Percentiles rank a stretch among this genome's conserved stretches.
Evolutionary conservation across 1,140 invertebrate genomes (phyloP).

Genomic region (Hyposmocoma kahamanoa): DNA sequence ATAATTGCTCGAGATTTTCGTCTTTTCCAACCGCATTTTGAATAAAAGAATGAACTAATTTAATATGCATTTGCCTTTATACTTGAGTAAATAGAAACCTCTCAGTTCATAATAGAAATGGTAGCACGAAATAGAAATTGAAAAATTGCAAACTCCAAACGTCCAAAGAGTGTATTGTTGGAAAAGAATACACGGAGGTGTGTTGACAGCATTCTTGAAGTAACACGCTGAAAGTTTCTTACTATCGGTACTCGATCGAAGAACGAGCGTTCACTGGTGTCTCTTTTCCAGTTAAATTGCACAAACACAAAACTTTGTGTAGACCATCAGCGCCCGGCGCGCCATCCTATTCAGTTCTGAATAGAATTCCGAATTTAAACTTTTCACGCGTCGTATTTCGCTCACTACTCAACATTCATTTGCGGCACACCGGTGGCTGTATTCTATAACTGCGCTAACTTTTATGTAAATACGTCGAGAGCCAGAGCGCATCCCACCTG

Average conservation of each 20-base stretch:
- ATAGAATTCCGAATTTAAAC: constrained; percentile 4
- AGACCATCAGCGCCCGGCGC: constrained; percentile 3
- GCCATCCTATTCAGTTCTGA: neutral
- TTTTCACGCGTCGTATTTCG: constrained; percentile 4
- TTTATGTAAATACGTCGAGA: constrained; percentile 31
- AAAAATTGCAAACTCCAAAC: too few species aligned
- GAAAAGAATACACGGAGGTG: too few species aligned
- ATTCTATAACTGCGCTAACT: constrained; percentile 30
- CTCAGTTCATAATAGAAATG: too few species aligned
- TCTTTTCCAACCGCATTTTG: too few species aligned
- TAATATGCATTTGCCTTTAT: too few species aligned
- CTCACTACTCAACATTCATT: constrained; percentile 1
- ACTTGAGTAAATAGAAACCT: too few species aligned
- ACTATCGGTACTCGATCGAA: neutral
- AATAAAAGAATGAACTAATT: too few species aligned
- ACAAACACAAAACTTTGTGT: constrained; percentile 3
- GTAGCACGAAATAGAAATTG: too few species aligned
- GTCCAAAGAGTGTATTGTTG: too few species aligned
- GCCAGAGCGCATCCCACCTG: constrained; percentile 30
- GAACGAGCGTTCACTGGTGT: neutral
- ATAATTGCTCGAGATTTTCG: neutral
- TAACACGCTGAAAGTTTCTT: too few species aligned
- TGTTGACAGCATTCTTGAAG: too few species aligned
- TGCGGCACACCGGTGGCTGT: constrained; percentile 2
- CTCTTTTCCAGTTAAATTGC: constrained; percentile 1